These are phyloP conservation scores for Spilarctia lutea DNA, from an alignment of 2,888 invertebrate species.

Conservation along the genomic window DNA sequence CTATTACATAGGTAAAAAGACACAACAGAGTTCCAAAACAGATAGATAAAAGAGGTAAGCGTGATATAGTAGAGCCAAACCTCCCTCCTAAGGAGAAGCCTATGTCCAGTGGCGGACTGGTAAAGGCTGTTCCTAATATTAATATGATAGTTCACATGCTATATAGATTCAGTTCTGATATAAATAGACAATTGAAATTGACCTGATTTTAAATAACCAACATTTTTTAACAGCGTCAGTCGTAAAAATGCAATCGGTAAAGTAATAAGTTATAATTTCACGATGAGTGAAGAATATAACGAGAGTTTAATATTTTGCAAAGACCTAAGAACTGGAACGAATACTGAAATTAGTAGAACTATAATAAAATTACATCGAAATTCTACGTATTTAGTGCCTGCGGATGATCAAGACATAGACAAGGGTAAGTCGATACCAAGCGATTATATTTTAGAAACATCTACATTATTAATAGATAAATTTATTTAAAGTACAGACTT, in stretches of 20 bases:
- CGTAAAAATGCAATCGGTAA: background rate
- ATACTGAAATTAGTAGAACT: background rate
- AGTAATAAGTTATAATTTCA: background rate
- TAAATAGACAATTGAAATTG: background rate
- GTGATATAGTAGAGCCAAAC: too few relatives aligned
- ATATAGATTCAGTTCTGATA: background rate
- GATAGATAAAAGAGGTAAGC: too few relatives aligned
- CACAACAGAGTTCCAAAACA: too few relatives aligned
- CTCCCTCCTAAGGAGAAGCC: too few relatives aligned
- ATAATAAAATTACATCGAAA: background rate
- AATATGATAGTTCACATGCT: background rate
- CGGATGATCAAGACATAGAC: too few relatives aligned
- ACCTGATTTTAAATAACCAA: background rate
- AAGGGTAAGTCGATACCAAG: too few relatives aligned
- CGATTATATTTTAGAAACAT: too few relatives aligned
- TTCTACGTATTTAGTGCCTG: background rate
- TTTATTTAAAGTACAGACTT: too few relatives aligned
- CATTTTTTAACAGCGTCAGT: background rate
- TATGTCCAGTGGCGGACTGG: too few relatives aligned
- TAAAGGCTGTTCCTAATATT: too few relatives aligned
- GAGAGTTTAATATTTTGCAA: background rate
- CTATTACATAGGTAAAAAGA: too few relatives aligned
- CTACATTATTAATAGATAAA: too few relatives aligned
- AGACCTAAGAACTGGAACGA: background rate
- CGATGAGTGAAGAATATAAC: background rate